Base-by-base conservation (phyloP, 2,888 invertebrate species). In the Drosophila phalerata region DNA sequence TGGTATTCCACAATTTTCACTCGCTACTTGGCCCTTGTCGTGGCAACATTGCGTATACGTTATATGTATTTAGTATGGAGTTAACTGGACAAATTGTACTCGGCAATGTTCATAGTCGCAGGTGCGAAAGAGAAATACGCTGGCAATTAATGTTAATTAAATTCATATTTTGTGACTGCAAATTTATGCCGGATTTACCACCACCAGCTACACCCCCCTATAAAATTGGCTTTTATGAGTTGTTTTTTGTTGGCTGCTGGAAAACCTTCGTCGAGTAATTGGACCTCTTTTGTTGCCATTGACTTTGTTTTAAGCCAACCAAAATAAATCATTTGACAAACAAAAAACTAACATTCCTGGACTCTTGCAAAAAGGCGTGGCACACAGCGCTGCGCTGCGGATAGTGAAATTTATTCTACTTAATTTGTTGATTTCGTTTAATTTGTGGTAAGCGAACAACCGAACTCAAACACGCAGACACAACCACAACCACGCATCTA, bases 101-200 rank as follows among this genome's bases (percentile, higher is more conserved):
- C 61, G 65, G 55, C 63, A 57, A 62, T 69, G 19, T 55, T 49
- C 43, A 56, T 52, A 61, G 77, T 70, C 79, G 60, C 85, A 90
- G 89, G 84, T 87, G 87, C 79, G 72, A 74, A 72, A 67, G 69
- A 60, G 73, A 79, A 76, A 81, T 87, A 80, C 77, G 69, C 61
- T 66, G 58, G 75, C 81, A 89, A 87, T 90, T 88, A 90, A 78
- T 82, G 89, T 85, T 90, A 90, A 90, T 90, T 87, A 90, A 90
- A 89, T 85, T 88, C 85, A 90, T 84, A 88, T 86, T 86, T 85
- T 73, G 10, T 75, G 63, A 73, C 64, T 57, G 57, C 69, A 62
- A 75, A 56, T 68, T 69, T 48, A 55, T 79, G 52, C 66, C 57
- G 22, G 28, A 13, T 48, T 22, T 1, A 1, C 22, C 42, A 5